Conservation (phyloP, 1,140 invertebrate species). For the Parasteatoda tepidariorum region DNA sequence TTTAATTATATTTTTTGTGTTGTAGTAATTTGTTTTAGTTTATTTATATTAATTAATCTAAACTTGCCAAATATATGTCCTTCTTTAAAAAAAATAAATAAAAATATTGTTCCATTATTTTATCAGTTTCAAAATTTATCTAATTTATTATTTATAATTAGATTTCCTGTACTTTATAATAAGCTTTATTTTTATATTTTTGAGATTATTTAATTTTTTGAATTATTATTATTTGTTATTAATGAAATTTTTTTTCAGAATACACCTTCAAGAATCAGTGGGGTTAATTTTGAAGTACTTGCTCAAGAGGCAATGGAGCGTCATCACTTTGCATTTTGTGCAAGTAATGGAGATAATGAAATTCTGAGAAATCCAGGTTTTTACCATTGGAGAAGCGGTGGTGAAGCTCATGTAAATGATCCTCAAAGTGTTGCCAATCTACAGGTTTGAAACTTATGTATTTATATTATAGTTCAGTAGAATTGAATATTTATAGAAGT, state of each 20-base stretch:
- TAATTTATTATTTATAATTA: no score
- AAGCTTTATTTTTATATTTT: no score
- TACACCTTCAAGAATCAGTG: conserved; percentile 94
- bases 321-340: conserved; percentile 83
- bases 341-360: conserved; percentile 76
- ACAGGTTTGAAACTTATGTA: conserved; percentile 68
- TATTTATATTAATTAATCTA: no score
- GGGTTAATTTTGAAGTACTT: conserved; percentile 88
- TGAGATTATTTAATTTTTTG: no score
- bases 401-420: conserved; percentile 98
- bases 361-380: conserved; percentile 93
- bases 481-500: no score
- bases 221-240: not conserved
- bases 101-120: no score
- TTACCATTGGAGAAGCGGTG: conserved; percentile 96
- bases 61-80: no score
- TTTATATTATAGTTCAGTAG: not conserved
- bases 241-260: conserved; percentile 71
- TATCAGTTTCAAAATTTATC: no score
- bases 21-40: no score
- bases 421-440: conserved; percentile 92
- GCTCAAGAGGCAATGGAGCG: conserved; percentile 88
- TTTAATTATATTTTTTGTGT: no score
- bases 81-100: no score
- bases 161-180: no score